Percentiles rank a stretch among this genome's conserved stretches.
Evolutionary conservation across 2,113 vertebrate species (phyloP).

Genomic region (Vulpes vulpes): DNA sequence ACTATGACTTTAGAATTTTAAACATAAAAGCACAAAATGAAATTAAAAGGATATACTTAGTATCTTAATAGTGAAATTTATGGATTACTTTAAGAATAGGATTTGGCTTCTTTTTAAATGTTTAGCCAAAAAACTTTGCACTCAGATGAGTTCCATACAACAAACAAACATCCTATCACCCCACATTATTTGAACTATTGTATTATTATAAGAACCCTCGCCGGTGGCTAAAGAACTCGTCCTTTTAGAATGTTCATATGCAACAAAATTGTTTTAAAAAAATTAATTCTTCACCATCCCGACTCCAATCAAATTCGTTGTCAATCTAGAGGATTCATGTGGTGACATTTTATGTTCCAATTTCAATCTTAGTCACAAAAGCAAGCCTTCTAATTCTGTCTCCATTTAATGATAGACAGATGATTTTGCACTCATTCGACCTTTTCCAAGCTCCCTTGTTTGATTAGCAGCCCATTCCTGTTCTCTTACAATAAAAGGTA

Average conservation of each 20-base stretch:
- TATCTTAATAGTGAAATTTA: background rate
- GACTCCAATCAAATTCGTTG: background rate
- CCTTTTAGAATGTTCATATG: conserved; percentile 33
- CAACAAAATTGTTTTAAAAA: conserved; percentile 52
- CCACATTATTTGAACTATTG: background rate
- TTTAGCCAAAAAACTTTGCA: background rate
- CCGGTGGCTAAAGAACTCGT: conserved; percentile 16
- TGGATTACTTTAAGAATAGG: background rate
- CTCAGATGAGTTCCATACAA: background rate
- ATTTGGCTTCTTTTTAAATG: conserved; percentile 2
- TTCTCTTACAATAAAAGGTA: conserved; percentile 58
- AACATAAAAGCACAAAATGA: background rate
- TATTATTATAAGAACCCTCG: conserved; percentile 42
- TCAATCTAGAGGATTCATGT: conserved; percentile 60
- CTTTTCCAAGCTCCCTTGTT: conserved; percentile 54
- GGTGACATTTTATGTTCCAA: conserved; percentile 69
- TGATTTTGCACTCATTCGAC: conserved; percentile 57
- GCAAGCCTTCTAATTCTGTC: conserved; percentile 65
- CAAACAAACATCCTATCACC: background rate
- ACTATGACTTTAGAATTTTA: conserved; percentile 47
- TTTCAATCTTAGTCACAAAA: conserved; percentile 72
- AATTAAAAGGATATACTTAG: background rate
- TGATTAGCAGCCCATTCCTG: conserved; percentile 17
- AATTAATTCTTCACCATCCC: conserved; percentile 52
- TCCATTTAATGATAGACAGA: conserved; percentile 70